phyloP scores from a whole-genome alignment of 1,140 invertebrate genomes.

The Dendroctonus ponderosae region DNA sequence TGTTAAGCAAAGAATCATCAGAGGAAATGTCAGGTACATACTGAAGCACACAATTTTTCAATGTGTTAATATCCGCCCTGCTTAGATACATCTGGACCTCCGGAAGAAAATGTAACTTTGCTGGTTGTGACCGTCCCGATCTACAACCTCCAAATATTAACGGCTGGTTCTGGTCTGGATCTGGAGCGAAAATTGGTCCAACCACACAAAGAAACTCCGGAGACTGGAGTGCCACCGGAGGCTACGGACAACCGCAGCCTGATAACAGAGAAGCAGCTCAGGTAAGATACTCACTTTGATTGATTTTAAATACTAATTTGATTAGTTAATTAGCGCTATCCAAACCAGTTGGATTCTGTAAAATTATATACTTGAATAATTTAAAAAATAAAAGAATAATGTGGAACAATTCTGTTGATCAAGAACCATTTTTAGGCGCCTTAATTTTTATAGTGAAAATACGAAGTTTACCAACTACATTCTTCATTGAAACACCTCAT shows the following conservation, averaged over 20 bases:
- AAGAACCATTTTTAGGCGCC: too few species aligned
- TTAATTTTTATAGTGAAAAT: too few species aligned
- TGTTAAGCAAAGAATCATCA: slow-evolving; percentile 77
- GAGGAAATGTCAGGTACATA: slow-evolving; percentile 55
- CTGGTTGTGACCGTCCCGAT: slow-evolving; percentile 83
- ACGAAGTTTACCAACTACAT: too few species aligned
- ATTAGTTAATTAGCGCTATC: not conserved
- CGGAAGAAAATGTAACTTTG: slow-evolving; percentile 88
- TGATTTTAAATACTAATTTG: not conserved
- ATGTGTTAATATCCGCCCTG: slow-evolving; percentile 38
- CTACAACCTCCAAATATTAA: slow-evolving; percentile 85
- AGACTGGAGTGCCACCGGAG: slow-evolving; percentile 84
- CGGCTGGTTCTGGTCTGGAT: slow-evolving; percentile 93
- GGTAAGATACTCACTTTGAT: slow-evolving; percentile 51
- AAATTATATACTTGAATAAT: too few species aligned
- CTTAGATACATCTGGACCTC: slow-evolving; percentile 83
- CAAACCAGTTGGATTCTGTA: too few species aligned
- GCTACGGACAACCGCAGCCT: slow-evolving; percentile 80
- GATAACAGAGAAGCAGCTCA: slow-evolving; percentile 88
- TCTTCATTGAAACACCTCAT: too few species aligned
- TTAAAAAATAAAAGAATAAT: too few species aligned
- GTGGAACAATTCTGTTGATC: too few species aligned
- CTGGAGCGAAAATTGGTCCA: slow-evolving; percentile 83
- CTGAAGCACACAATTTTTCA: slow-evolving; percentile 3
- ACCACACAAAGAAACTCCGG: slow-evolving; percentile 83